Evolutionary conservation across 2,797 vertebrate genomes (phyloP).

Genomic region (Lepus townsendii): DNA sequence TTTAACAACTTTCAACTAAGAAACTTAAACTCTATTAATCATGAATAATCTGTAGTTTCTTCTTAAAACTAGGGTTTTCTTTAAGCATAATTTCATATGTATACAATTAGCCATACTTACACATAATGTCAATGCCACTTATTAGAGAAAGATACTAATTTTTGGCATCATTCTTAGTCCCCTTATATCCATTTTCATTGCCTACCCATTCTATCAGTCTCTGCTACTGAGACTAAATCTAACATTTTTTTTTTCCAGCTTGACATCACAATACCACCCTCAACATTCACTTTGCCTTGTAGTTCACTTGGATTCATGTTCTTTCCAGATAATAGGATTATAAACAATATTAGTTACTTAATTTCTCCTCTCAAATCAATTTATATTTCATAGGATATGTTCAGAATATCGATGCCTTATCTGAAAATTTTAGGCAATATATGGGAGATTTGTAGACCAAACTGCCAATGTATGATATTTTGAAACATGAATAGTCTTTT

Average conservation of each 20-base stretch:
- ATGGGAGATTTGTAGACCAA: constrained; percentile 8
- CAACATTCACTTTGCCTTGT: neutral
- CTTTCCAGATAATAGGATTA: constrained; percentile 1
- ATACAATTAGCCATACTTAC: neutral
- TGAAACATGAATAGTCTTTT: neutral
- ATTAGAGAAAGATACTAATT: neutral
- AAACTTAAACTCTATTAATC: neutral
- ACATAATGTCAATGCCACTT: neutral
- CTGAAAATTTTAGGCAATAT: neutral
- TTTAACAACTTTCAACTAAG: neutral
- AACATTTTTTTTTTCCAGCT: neutral
- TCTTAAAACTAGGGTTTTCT: neutral
- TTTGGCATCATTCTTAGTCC: neutral
- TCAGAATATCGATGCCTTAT: neutral
- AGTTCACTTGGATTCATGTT: neutral
- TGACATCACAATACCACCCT: neutral
- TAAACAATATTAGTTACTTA: neutral
- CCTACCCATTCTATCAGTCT: neutral
- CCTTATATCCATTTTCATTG: neutral
- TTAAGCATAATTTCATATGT: neutral
- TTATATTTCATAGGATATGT: neutral
- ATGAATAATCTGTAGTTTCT: neutral
- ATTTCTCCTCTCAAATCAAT: neutral
- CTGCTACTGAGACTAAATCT: neutral
- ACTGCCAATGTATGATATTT: neutral